phyloP scores from a whole-genome alignment of 2,797 vertebrate genomes.

The Myiothlypis chrysogaster region DNA sequence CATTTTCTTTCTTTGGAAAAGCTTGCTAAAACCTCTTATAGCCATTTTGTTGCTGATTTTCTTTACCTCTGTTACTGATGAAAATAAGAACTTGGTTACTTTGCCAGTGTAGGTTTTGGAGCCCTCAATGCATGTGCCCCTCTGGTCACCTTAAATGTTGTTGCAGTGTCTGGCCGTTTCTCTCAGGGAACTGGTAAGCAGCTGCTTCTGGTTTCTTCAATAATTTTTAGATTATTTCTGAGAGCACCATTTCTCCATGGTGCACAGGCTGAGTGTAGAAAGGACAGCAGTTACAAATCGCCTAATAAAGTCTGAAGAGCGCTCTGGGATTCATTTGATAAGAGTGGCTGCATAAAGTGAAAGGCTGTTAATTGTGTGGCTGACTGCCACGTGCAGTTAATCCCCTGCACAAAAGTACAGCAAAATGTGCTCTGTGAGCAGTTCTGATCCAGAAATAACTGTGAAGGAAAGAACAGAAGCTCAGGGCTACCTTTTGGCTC shows the following conservation, averaged over 20 bases:
- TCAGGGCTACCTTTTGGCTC: slow-evolving; percentile 32
- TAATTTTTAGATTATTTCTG: background rate
- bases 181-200: background rate
- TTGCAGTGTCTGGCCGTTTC: background rate
- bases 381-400: background rate
- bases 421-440: background rate
- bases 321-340: slow-evolving; percentile 1
- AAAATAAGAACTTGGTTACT: background rate
- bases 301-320: slow-evolving; percentile 2
- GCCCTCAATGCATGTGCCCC: background rate
- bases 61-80: background rate
- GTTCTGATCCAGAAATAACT: background rate
- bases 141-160: background rate
- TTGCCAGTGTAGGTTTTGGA: background rate
- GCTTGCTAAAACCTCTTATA: background rate
- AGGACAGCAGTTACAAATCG: background rate
- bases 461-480: background rate
- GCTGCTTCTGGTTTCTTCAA: background rate
- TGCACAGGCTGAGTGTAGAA: background rate
- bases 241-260: accelerated
- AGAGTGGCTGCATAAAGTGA: background rate
- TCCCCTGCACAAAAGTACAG: background rate
- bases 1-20: background rate
- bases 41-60: background rate
- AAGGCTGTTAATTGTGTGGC: slow-evolving; percentile 8